Conservation (phyloP, 2,113 vertebrate species). For the Maccullochella peelii region DNA sequence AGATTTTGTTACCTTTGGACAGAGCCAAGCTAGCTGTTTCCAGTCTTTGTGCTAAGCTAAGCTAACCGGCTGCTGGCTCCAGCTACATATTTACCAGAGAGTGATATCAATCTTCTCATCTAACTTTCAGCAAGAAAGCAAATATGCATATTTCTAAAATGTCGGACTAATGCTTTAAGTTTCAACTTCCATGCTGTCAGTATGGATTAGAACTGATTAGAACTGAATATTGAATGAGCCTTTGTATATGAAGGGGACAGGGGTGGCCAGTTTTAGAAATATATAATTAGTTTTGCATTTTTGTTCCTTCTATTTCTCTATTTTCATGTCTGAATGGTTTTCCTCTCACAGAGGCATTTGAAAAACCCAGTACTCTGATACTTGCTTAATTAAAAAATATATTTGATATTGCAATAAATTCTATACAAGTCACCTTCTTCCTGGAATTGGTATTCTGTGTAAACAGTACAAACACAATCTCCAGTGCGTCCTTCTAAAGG, state of each 20-base stretch:
- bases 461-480: neutral
- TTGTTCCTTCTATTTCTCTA: neutral
- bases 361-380: neutral
- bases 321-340: neutral
- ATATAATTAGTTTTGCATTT: neutral
- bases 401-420: neutral
- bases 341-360: neutral
- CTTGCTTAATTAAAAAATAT: neutral
- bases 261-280: neutral
- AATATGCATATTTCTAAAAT: neutral
- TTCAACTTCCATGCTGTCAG: neutral
- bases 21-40: neutral
- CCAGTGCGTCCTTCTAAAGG: neutral
- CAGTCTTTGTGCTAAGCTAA: neutral
- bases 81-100: neutral
- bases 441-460: neutral
- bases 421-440: neutral
- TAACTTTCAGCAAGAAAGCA: neutral
- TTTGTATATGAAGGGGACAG: neutral
- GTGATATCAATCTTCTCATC: neutral
- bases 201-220: neutral
- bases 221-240: neutral
- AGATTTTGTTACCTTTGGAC: neutral
- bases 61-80: neutral
- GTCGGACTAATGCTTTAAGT: too few relatives aligned